Base-by-base conservation (phyloP, 2,888 invertebrate genomes). In the Philaethria dido region DNA sequence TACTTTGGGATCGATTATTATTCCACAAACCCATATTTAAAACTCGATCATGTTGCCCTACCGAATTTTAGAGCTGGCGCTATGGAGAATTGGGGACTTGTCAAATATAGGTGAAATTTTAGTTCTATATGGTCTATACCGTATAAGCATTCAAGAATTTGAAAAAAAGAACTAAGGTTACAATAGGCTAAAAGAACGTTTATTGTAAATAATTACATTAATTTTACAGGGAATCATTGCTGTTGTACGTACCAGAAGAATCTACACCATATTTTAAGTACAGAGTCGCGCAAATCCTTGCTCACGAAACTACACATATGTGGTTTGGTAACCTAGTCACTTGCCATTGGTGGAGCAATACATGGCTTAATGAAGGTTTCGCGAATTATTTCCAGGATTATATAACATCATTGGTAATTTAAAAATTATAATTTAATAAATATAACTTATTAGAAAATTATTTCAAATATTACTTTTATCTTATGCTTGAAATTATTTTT, bases 31-130 rank as follows among this genome's bases (percentile, higher is more conserved):
- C 93, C 92, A 0, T 88, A 96, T 67, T 90, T 95, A 5, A 97
- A 97, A 81, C 93, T 97, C 84, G 96, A 98, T 79, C 95, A 97
- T 79, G 95, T 97, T n/a, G 97, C 97, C 1, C 93, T 98, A 68
- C 95, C 97, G 0, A 97, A 98, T 81, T 97, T 98, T 82, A 93
- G 94, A 55, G 95, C 96, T 71, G 97, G 96, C 50, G 98, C 98
- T 62, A 98, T 98, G 98, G 97, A 98, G 81, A 98, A 98, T 82
- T 98, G 98, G 97, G 98, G 98, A 8, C 89, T 98, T 25, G 93
- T 97, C 8, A 97, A 96, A 2, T 98, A 96, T 87, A 94, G 94
- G 95, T 95, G 82, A 72, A 6, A 54, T 48, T 45, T 18, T 8
- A 16, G 5, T 16, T 29, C n/a, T 8, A n/a, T 36, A 36, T 36